phyloP scores from a whole-genome alignment of 64 coral and sea anemone genomes.

The Platygyra sinensis region DNA sequence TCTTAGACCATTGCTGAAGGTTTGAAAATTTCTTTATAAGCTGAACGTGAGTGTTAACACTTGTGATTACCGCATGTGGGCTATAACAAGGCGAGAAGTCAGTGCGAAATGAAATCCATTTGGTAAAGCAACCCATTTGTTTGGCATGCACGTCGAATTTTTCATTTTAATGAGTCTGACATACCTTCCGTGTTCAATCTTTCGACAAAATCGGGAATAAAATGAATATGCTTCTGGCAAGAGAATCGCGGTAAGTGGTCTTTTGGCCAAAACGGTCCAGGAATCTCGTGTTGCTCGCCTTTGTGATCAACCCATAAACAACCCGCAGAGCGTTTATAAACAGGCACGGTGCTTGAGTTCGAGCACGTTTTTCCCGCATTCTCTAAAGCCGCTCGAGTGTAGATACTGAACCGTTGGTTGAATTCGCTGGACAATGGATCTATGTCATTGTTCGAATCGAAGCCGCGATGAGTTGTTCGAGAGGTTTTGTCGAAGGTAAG shows the following conservation, averaged over 20 bases:
- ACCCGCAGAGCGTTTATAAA: slow-evolving; percentile 64
- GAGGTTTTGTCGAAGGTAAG: neutral
- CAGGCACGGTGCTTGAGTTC: neutral
- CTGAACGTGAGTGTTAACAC: neutral
- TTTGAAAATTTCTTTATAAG: neutral
- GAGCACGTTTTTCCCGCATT: slow-evolving; percentile 19
- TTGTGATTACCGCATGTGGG: neutral
- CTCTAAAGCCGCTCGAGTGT: slow-evolving; percentile 70
- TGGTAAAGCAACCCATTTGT: slow-evolving; percentile 8
- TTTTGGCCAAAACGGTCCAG: slow-evolving; percentile 88
- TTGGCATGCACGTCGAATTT: neutral
- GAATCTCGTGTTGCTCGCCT: slow-evolving; percentile 63
- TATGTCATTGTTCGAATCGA: slow-evolving; percentile 27
- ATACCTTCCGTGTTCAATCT: slow-evolving; percentile 81
- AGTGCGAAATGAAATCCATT: neutral
- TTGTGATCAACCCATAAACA: slow-evolving; percentile 65
- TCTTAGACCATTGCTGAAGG: neutral
- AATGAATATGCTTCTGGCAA: slow-evolving; percentile 63
- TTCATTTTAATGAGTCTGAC: slow-evolving; percentile 4
- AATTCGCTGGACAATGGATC: slow-evolving; percentile 72
- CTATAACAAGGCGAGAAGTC: neutral
- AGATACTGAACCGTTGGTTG: slow-evolving; percentile 57
- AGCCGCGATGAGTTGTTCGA: neutral
- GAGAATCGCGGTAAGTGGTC: slow-evolving; percentile 87
- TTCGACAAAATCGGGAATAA: slow-evolving; percentile 78